These are phyloP conservation scores for Dromius quadrimaculatus DNA, from an alignment of 2,888 invertebrate genomes.

Conservation along the genomic window DNA sequence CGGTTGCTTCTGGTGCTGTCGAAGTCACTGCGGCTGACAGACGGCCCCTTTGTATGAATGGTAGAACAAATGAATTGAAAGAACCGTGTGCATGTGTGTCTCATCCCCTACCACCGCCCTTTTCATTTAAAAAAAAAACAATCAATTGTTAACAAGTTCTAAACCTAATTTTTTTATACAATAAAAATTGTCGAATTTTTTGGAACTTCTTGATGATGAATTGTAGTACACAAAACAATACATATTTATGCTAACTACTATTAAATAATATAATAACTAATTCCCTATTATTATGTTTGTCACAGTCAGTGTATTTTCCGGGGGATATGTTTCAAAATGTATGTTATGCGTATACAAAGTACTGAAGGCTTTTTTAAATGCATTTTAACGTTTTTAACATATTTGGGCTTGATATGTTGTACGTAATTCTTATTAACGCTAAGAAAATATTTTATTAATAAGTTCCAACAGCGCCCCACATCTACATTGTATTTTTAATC, in stretches of 20 bases:
- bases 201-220: slow-evolving; percentile 17
- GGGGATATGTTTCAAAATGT: slow-evolving; percentile 46
- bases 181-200: slow-evolving; percentile 4
- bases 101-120: slow-evolving; percentile 24
- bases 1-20: slow-evolving; percentile 7
- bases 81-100: slow-evolving; percentile 7
- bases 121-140: slow-evolving; percentile 27
- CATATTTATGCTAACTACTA: slow-evolving; percentile 38
- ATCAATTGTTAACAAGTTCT: slow-evolving; percentile 23
- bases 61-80: slow-evolving; percentile 9
- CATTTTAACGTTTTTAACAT: slow-evolving; percentile 45
- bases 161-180: slow-evolving; percentile 22
- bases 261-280: slow-evolving; percentile 31
- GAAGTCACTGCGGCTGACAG: slow-evolving; percentile 24
- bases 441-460: slow-evolving; percentile 25
- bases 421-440: slow-evolving; percentile 32
- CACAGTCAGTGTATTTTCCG: slow-evolving; percentile 31
- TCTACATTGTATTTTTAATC: slow-evolving; percentile 33
- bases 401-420: slow-evolving; percentile 41
- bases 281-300: slow-evolving; percentile 40
- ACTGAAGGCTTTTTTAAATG: slow-evolving; percentile 40
- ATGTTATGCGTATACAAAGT: slow-evolving; percentile 12
- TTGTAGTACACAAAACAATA: slow-evolving; percentile 32
- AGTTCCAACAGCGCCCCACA: slow-evolving; percentile 33
- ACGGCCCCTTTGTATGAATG: slow-evolving; percentile 27